phyloP scores from a whole-genome alignment of 2,888 invertebrate genomes.

The Molorchus minor region DNA sequence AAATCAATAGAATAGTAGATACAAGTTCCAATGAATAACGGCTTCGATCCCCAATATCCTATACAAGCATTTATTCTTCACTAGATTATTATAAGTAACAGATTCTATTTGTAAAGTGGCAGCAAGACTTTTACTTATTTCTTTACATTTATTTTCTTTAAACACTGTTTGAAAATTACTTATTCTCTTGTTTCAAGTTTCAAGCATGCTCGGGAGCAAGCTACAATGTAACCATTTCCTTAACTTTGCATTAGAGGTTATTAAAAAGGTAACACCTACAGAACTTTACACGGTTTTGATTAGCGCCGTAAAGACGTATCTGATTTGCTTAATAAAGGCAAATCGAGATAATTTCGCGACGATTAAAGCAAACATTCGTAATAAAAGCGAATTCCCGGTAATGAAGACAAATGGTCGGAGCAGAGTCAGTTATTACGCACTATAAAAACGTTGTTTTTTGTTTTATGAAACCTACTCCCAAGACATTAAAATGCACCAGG shows the following conservation, averaged over 20 bases:
- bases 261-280: neutral
- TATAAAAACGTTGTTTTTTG: constrained; percentile 43
- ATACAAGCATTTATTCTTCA: no score
- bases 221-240: constrained; percentile 1
- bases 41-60: no score
- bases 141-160: no score
- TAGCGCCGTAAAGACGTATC: neutral
- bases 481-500: constrained; percentile 44
- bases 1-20: no score
- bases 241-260: neutral
- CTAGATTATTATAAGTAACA: no score
- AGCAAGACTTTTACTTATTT: no score
- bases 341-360: neutral
- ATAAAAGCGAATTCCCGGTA: constrained; percentile 17
- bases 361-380: constrained; percentile 20
- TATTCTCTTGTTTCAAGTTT: no score
- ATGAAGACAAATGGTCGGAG: constrained; percentile 26
- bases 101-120: no score
- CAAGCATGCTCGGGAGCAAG: no score
- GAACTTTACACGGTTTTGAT: neutral
- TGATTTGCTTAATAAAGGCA: constrained; percentile 11
- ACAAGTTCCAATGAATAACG: no score
- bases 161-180: no score
- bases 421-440: constrained; percentile 37
- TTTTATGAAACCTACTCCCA: constrained; percentile 39